Base-by-base conservation (phyloP, 1,140 invertebrate species). In the Drosophila sturtevanti region DNA sequence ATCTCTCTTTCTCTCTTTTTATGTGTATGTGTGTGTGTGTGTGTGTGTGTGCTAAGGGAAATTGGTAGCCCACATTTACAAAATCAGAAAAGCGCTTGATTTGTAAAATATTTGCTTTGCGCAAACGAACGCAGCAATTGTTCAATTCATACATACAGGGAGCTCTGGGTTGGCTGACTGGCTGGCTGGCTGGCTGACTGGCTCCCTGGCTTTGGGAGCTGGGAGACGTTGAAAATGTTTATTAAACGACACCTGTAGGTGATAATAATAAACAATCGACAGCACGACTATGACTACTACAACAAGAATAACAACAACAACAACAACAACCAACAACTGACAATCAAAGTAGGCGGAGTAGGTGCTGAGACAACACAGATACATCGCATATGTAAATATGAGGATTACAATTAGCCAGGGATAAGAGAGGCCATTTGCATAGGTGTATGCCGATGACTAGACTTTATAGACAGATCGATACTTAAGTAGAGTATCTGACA, bases 1-100 rank as follows among this genome's bases (percentile, higher is more conserved):
- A 7, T 21, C 41, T 48, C 6, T 48, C 41, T 48, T 16, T 11
- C 41, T 0, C 16, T 11, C 10, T 4, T 16, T 21, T 9, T 9
- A 34, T 34, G 37, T 60, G 34, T 61, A 12, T 54, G 27, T 38
- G 44, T 22, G 38, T 60, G 35, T 38, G 58, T 55, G 51, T 56
- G 48, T 59, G 52, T 70, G 70, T 84, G 73, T 85, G 73, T 84
- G 73, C 80, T 44, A 60, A 89, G 87, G 87, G 87, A 90, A 90
- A 90, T 90, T 90, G 87, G 81, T 87, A 90, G 87, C 87, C 85
- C 85, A 89, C 87, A 90, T 86, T 86, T 90, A 90, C 84, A 89
- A 89, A 89, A 89, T 89, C 84, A 89, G 84, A 90, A 90, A 90
- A 90, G 87, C 87, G 87, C 87, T 90, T 90, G 81, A 90, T 90